Evolutionary conservation across 2,888 invertebrate species (phyloP), one percentile per base, ranked within the genome.

Genomic region (Eupithecia subfuscata): DNA sequence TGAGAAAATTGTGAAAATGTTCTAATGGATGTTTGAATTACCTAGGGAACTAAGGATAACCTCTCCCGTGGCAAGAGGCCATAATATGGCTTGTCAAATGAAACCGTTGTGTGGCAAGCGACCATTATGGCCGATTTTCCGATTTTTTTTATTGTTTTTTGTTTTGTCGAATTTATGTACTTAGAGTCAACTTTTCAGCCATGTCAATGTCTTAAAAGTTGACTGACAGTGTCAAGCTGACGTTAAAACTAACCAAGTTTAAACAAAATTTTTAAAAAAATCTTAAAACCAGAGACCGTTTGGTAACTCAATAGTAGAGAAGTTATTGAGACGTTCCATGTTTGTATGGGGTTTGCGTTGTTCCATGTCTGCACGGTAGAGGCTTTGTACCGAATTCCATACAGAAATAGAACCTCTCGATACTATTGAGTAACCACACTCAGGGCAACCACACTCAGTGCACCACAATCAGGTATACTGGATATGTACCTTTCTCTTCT

Each of bases 21-120:
- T 74, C 70, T 79, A 78, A 81, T 79, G 76, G 67, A 74, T 76
- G 69, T 75, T 74, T 65, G 45, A 74, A 78, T 79, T 79, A 56
- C n/a, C 52, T 52, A 56, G 22, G 12, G 56, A 80, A 71, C 30
- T 65, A 56, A 52, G 65, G 63, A n/a, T n/a, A n/a, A n/a, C n/a
- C n/a, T n/a, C n/a, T n/a, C n/a, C n/a, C n/a, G n/a, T n/a, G n/a
- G n/a, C n/a, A n/a, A n/a, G n/a, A n/a, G n/a, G n/a, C n/a, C n/a
- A n/a, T n/a, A n/a, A n/a, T n/a, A n/a, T n/a, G n/a, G n/a, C n/a
- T n/a, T n/a, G n/a, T n/a, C n/a, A n/a, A n/a, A n/a, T n/a, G n/a
- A n/a, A n/a, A n/a, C n/a, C n/a, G n/a, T n/a, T n/a, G n/a, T n/a
- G n/a, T n/a, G n/a, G n/a, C n/a, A n/a, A n/a, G n/a, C n/a, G n/a